Evolutionary conservation across 2,888 invertebrate genomes (phyloP), one percentile per base, ranked within the genome.

Genomic region (Mactromeris polynyma): DNA sequence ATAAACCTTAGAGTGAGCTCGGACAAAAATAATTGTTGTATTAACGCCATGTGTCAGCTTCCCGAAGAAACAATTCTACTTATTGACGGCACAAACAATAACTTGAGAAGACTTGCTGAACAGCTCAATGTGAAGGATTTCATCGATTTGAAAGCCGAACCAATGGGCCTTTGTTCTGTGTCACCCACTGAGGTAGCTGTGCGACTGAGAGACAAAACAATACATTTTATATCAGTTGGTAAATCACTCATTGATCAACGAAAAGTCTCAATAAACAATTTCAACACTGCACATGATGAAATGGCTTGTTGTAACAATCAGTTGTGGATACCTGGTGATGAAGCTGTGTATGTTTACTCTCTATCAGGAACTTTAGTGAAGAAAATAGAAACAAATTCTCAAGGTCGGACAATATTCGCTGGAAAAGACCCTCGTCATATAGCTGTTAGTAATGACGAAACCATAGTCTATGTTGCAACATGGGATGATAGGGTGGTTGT

Each of bases 401-500:
- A 58, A 6, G n/a, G 58, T 21, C 58, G 58, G 6, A 26, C 19
- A 26, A 19, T 58, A n/a, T 58, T 58, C n/a, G 21, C 58, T 58
- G 26, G 7, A 21, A 7, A n/a, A 6, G 6, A 21, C 58, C 58
- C 58, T n/a, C 4, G 2, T 7, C 58, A 58, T 58, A n/a, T 58
- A n/a, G 58, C 58, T 2, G 58, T 58, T 21, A n/a, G 58, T 26
- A 58, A 26, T n/a, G 11, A 58, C n/a, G 58, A 21, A 14, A n/a
- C 19, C 58, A 21, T 7, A 58, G 58, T 58, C 6, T 58, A 58
- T 58, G 58, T 58, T 7, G 58, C 58, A 58, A n/a, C 58, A n/a
- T 58, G 58, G 58, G 58, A 58, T 0, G 58, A 58, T 58, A 58
- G 58, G 58, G 58, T 58, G 58, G n/a, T 58, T n/a, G 58, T 58